Base-by-base conservation (phyloP, 2,888 invertebrate genomes). In the Dinocampus coccinellae region DNA sequence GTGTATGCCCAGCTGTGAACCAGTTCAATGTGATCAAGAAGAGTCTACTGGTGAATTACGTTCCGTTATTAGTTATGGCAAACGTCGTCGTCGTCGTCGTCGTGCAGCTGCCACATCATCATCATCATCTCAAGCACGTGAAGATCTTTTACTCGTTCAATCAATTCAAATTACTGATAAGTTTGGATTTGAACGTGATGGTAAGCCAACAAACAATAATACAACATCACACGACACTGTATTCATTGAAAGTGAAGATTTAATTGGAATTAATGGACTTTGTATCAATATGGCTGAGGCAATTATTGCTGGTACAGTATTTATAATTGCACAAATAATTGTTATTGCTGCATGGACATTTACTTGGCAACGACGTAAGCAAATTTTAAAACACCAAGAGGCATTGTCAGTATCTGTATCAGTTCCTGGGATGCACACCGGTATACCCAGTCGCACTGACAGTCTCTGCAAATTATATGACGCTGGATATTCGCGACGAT, bases 131-230 rank as follows among this genome's bases (percentile, higher is more conserved):
- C 90, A 90, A 78, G 89, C 88, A 73, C 90, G 92, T 74, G 95
- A 97, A 83, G 95, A 96, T 85, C 91, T 97, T 88, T 91, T 97
- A 22, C 90, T 97, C 73, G 96, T 96, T 34, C 95, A 96, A 87
- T 94, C 95, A 72, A 96, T 97, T 83, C 95, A 95, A 88, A 97
- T 97, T 85, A 95, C 95, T 39, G 97, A 97, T 89, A 95, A 96
- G 87, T 97, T 96, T 87, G 95, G 95, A 47, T 95, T 95, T 88
- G 93, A 94, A 82, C 91, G 91, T 75, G 91, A 92, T 67, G 80
- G 82, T 73, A 83, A 83, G 73, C 73, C 79, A 42, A 82, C 91
- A 91, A 76, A 79, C 73, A 84, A 85, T 20, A 81, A 79, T 62
- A 78, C 80, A 26, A 77, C 79, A 73, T 91, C 91, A 78, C 92